These are phyloP conservation scores for Hephaestus fuliginosus DNA, from an alignment of 2,797 vertebrate genomes.

Conservation along the genomic window DNA sequence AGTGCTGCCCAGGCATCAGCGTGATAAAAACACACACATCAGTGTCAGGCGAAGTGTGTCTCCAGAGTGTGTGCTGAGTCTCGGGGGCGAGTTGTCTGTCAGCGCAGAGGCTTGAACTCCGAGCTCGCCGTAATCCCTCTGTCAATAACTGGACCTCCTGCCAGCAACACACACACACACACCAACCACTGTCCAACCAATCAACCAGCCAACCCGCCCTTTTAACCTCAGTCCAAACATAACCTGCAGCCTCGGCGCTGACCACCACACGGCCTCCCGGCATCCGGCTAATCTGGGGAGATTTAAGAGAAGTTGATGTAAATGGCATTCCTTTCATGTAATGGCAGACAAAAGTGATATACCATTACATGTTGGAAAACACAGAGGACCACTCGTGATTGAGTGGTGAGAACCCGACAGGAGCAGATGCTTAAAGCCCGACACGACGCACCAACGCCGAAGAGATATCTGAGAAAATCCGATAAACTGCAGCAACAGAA, in stretches of 20 bases:
- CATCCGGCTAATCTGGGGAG: conserved; percentile 73
- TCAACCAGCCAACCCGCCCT: conserved; percentile 34
- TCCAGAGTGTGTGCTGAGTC: conserved; percentile 68
- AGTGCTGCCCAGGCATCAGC: conserved; percentile 27
- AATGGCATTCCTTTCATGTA: conserved; percentile 46
- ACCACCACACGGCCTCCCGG: conserved; percentile 52
- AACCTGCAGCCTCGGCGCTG: conserved; percentile 49
- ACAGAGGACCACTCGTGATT: conserved; percentile 1
- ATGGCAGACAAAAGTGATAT: conserved; percentile 57
- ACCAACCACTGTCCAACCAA: conserved; percentile 51
- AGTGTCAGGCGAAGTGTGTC: conserved; percentile 63
- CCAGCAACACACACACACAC: conserved; percentile 70
- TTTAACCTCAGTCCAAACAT: conserved; percentile 71
- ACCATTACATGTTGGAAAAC: conserved; percentile 35
- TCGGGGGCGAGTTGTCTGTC: conserved; percentile 80
- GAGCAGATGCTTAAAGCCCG: background rate
- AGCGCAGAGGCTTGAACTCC: conserved; percentile 75
- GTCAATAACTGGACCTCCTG: conserved; percentile 80
- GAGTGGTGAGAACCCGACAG: conserved; percentile 27
- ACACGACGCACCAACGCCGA: background rate
- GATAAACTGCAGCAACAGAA: background rate
- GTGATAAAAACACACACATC: conserved; percentile 54
- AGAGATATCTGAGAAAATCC: background rate
- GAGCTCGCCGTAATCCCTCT: conserved; percentile 78
- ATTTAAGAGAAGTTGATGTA: conserved; percentile 52